These are phyloP conservation scores for Chlorops oryzae DNA, from an alignment of 1,140 invertebrate genomes.

Conservation along the genomic window DNA sequence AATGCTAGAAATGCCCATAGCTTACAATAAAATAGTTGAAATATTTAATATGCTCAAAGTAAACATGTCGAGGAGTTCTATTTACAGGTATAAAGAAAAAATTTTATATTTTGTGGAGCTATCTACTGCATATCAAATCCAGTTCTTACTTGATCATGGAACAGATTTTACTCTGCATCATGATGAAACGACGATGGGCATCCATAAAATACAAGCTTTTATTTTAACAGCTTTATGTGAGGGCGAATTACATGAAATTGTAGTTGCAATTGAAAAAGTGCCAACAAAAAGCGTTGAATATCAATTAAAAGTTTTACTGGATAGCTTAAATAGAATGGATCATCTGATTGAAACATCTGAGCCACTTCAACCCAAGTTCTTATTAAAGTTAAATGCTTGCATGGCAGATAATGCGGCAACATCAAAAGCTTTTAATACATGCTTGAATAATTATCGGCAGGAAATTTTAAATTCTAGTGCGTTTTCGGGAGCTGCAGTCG, in stretches of 20 bases:
- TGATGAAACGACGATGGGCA: not conserved
- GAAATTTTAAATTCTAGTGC: not conserved
- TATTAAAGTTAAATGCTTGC: not conserved
- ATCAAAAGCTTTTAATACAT: not conserved
- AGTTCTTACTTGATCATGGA: too few species aligned
- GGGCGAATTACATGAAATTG: not conserved
- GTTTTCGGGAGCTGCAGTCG: not conserved
- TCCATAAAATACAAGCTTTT: slow-evolving; percentile 2
- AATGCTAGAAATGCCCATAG: too few species aligned
- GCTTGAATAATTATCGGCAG: not conserved
- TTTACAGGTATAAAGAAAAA: too few species aligned
- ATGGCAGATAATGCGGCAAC: not conserved
- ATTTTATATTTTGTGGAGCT: too few species aligned
- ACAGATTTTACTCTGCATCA: slow-evolving; percentile 1
- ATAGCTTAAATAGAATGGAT: not conserved
- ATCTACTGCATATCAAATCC: too few species aligned
- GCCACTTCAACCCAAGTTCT: not conserved
- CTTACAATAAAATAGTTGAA: too few species aligned
- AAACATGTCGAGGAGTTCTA: too few species aligned
- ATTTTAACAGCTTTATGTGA: not conserved
- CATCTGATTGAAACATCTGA: not conserved
- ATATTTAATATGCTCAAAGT: too few species aligned
- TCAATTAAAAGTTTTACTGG: too few species aligned
- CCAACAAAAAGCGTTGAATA: not conserved
- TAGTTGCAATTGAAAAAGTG: slow-evolving; percentile 1